Evolutionary conservation across 2,888 invertebrate species (phyloP), one percentile per base, ranked within the genome.

Genomic region (Phasia obesa): DNA sequence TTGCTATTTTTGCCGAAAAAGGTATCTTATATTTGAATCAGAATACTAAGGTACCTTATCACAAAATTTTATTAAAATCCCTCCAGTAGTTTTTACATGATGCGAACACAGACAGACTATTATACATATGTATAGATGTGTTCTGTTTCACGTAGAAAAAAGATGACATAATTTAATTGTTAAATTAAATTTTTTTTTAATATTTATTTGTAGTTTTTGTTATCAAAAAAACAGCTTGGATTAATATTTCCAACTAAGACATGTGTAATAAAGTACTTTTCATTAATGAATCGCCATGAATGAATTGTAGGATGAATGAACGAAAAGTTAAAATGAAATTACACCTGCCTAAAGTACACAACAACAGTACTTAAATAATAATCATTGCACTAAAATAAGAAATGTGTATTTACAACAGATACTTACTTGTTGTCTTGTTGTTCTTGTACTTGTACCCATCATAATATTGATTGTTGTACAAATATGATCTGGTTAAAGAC

Each of bases 331-430:
- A 27, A 76, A 60, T 21, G 31, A 71, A 79, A 67, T 79, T 79
- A 59, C 79, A 79, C 73, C 79, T 79, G 79, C 73, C 71, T 4
- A 17, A 73, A 67, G 59, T 59, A 67, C 65, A 73, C 44, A 71
- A 73, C 44, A 71, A 42, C 38, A 67, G 78, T 71, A 78, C 78
- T 78, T 78, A 57, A 78, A 78, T 64, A 71, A 78, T 55, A 77
- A 77, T 77, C 62, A 55, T 38, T 15, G 19, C 49, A 65, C 35
- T 19, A 21, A 23, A 51, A 51, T 6, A 49, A 11, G 44, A 49
- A 21, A n/a, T n/a, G n/a, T 35, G 11, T 38, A 38, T 38, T 38
- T 38, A 23, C 35, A 53, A 38, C 49, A 47, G 31, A 38, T 49
- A 60, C 35, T 49, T 59, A 35, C n/a, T n/a, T n/a, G n/a, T n/a